A percentile compares a stretch with the other conserved stretches of the same genome.
Evolutionary conservation across 2,888 invertebrate genomes (phyloP).

Genomic region (Neoscelio sp.): DNA sequence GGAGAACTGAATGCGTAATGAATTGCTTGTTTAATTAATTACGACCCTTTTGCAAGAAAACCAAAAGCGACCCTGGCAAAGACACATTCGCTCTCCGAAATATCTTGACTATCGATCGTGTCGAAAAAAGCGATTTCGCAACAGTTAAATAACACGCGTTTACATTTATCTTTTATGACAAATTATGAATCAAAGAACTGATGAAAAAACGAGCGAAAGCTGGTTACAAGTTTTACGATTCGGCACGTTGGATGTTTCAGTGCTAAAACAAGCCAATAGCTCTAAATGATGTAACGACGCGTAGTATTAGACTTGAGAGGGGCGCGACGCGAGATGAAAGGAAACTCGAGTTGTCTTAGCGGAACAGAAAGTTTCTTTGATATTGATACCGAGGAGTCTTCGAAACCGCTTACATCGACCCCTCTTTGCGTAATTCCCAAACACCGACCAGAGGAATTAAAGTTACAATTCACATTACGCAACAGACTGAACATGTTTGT

Average conservation of each 20-base stretch:
- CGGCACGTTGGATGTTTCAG: slow-evolving; percentile 39
- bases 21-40: slow-evolving; percentile 92
- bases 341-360: slow-evolving; percentile 50
- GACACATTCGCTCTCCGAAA: slow-evolving; percentile 75
- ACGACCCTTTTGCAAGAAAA: slow-evolving; percentile 82
- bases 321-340: slow-evolving; percentile 58
- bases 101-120: slow-evolving; percentile 30
- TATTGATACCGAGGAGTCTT: slow-evolving; percentile 58
- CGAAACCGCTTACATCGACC: slow-evolving; percentile 59
- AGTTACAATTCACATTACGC: slow-evolving; percentile 51
- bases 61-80: slow-evolving; percentile 70
- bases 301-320: slow-evolving; percentile 41
- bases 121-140: too few species aligned
- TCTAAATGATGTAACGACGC: slow-evolving; percentile 44
- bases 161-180: not conserved
- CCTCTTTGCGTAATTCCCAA: slow-evolving; percentile 57
- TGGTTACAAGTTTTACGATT: slow-evolving; percentile 35
- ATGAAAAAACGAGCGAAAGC: slow-evolving; percentile 16
- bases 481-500: slow-evolving; percentile 40
- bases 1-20: slow-evolving; percentile 84
- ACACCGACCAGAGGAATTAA: slow-evolving; percentile 46
- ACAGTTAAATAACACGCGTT: too few species aligned
- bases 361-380: slow-evolving; percentile 60
- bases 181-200: not conserved
- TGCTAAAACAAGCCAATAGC: slow-evolving; percentile 57